Base-by-base conservation (phyloP, 2,888 invertebrate species). In the Sesia bembeciformis region DNA sequence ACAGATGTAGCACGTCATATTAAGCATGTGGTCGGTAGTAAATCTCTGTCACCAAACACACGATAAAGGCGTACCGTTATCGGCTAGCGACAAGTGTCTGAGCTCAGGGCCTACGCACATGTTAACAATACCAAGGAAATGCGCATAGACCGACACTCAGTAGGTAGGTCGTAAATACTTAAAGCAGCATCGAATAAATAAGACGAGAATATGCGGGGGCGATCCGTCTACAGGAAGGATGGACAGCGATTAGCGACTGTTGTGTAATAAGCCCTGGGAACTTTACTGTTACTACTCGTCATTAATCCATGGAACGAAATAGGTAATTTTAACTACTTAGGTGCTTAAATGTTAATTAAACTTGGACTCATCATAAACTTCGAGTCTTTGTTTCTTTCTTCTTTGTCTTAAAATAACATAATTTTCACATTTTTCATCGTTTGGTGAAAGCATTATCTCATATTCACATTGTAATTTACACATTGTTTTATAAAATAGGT, bases 61-160 rank as follows among this genome's bases (percentile, higher is more conserved):
- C 64, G 72, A 76, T 74, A 74, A 72, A 71, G 64, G 64, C 61
- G 60, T 63, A 73, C 81, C 76, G 81, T 81, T 82, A 79, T 62
- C 60, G 61, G 63, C 62, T 61, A 60, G 66, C 68, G 69, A 68
- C 72, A 69, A 67, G 66, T 65, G 60, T 50, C 43, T 38, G 8
- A 61, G 57, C 38, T 50, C 58, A 62, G 60, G 52, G 60, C 70
- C 68, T 64, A 68, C 68, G 64, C 70, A 66, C 59, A 51, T 55
- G 56, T 64, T 62, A 60, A 64, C 64, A 65, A 69, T 67, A 61
- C 66, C 64, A 68, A 69, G 59, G 66, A 67, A 68, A 71, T 65
- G 62, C 62, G 60, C 56, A 56, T 54, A 57, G 59, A 59, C 53
- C 65, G 65, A 46, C n/a, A 4, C 46, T 46, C 46, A 8, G 46